Evolutionary conservation across 2,113 vertebrate species (phyloP).

Genomic region (Casuarius casuarius): DNA sequence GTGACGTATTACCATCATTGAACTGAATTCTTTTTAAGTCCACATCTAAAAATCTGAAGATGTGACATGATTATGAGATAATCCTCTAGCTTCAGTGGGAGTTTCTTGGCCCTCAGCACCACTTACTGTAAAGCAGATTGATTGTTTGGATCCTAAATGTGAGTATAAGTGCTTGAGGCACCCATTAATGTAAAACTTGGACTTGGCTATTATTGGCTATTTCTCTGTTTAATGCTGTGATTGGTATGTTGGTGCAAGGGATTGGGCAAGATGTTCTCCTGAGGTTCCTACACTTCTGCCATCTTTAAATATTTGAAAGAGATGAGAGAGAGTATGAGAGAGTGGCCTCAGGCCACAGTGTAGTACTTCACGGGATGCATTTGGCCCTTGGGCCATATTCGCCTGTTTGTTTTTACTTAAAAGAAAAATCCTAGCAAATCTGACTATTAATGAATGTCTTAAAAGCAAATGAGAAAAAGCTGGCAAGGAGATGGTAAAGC

Average conservation of each 20-base stretch:
- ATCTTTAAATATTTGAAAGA: slow-evolving; percentile 45
- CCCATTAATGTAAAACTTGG: not conserved
- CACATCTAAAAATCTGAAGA: not conserved
- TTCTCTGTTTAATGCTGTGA: not conserved
- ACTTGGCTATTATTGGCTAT: not conserved
- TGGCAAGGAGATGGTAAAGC: not conserved
- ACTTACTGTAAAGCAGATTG: slow-evolving; percentile 9
- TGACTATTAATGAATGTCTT: slow-evolving; percentile 7
- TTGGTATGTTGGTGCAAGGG: not conserved
- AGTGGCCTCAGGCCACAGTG: not conserved
- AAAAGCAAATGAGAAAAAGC: slow-evolving; percentile 1
- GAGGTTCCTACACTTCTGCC: slow-evolving; percentile 3
- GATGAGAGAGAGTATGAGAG: not conserved
- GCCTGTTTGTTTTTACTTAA: not conserved
- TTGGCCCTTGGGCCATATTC: not conserved
- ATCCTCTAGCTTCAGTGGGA: accelerated
- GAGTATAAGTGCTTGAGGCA: not conserved
- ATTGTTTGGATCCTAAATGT: not conserved
- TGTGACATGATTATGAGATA: not conserved
- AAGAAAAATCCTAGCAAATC: not conserved
- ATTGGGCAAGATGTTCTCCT: not conserved
- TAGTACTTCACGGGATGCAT: not conserved
- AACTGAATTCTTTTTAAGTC: not conserved
- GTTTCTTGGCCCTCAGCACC: not conserved
- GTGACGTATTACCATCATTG: not conserved